Conservation (phyloP, 2,113 vertebrate species). For the Callorhinus ursinus region DNA sequence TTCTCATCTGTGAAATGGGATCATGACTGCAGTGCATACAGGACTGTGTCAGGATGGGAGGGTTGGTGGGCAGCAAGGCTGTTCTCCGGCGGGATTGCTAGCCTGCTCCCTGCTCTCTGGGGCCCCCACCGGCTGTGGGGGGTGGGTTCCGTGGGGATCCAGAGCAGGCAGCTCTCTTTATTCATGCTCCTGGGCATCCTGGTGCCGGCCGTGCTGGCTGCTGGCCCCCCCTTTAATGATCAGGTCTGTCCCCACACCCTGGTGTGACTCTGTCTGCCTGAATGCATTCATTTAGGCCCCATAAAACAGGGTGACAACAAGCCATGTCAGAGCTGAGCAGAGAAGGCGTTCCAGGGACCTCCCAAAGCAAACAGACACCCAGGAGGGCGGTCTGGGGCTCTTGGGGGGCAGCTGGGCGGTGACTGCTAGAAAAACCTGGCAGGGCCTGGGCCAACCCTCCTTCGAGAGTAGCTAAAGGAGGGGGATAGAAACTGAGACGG, state of each 20-base stretch:
- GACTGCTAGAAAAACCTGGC: not conserved
- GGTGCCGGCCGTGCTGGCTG: not conserved
- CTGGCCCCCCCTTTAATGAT: conserved; percentile 1
- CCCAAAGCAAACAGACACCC: not conserved
- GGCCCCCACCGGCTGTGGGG: rapidly evolving
- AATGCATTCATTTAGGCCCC: not conserved
- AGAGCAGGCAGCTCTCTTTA: not conserved
- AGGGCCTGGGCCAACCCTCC: not conserved
- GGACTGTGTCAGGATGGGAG: not conserved
- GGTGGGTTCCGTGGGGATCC: rapidly evolving
- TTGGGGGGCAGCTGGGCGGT: not conserved
- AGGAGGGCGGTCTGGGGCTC: not conserved
- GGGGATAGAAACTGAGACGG: not conserved
- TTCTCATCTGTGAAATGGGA: not conserved
- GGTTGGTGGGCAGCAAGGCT: not conserved
- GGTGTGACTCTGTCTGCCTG: not conserved
- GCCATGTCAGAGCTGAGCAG: not conserved
- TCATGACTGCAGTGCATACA: rapidly evolving
- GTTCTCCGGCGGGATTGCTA: rapidly evolving
- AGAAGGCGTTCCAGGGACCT: not conserved
- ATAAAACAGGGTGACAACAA: not conserved
- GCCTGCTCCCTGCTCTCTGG: not conserved
- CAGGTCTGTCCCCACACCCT: not conserved
- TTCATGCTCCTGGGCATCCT: not conserved
- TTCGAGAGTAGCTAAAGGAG: not conserved